Evolutionary conservation across 2,888 invertebrate species (phyloP).

Genomic region (Syrphus vitripennis): DNA sequence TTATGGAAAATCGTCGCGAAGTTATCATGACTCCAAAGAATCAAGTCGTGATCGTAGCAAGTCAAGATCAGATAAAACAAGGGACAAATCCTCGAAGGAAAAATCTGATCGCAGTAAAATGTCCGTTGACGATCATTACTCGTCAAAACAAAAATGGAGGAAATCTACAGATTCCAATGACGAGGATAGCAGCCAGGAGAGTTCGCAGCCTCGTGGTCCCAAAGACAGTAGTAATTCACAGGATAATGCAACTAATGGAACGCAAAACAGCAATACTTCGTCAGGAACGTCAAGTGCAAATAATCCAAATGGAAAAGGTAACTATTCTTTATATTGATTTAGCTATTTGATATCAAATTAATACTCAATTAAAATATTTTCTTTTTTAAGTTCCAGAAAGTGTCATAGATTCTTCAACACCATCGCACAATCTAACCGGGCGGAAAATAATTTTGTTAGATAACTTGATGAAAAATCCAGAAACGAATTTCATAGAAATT

Average conservation of each 20-base stretch:
- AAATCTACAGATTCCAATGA: constrained; percentile 92
- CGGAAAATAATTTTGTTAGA: constrained; percentile 75
- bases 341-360: no score
- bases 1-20: constrained; percentile 78
- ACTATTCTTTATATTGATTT: not conserved
- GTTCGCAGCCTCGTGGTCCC: not conserved
- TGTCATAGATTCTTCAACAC: not conserved
- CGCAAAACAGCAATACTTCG: constrained; percentile 34
- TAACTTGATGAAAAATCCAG: constrained; percentile 77
- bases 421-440: not conserved
- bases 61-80: constrained; percentile 71
- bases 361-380: not conserved
- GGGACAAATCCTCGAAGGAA: constrained; percentile 74
- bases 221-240: constrained; percentile 41
- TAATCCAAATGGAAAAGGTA: constrained; percentile 44
- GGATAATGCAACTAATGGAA: constrained; percentile 46
- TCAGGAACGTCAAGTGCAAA: constrained; percentile 40
- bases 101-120: constrained; percentile 75
- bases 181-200: constrained; percentile 80
- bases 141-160: constrained; percentile 85
- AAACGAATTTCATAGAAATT: constrained; percentile 76
- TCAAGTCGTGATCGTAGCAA: constrained; percentile 74
- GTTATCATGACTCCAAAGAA: constrained; percentile 79
- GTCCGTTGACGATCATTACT: constrained; percentile 86
- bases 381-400: not conserved